Base-by-base conservation (phyloP, 1,140 invertebrate genomes). In the Lineus longissimus region DNA sequence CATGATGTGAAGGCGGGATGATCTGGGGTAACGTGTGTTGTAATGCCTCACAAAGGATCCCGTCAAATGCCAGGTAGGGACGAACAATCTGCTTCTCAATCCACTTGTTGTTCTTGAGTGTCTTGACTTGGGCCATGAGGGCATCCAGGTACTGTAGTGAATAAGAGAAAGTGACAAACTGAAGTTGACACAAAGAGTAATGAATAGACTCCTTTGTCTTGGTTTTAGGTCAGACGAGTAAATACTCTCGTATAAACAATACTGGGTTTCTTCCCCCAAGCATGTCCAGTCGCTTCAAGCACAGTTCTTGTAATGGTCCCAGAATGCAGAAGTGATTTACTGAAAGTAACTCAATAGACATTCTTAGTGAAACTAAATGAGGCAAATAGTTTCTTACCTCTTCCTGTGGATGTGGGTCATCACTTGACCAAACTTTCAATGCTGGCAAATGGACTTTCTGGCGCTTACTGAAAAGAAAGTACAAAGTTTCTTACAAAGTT, bases 41-140 rank as follows among this genome's bases (percentile, higher is more conserved):
- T 41, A 98, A 81, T 11, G 95, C 95, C 81, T 98, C 95, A 83
- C 92, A 95, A 9, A 99, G 78, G 59, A 94, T 90, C 2, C 90
- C 91, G 78, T 98, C 95, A 83, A 99, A 99, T 0, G 93, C 92
- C 17, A 97, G 83, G 78, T 99, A 99, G 0, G 95, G 95, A 30
- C 96, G 86, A 2, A 90, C 87, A 76, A 99, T 97, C 79, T 98
- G 95, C 75, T 95, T 95, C 77, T 99, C 97, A 33, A 90, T 89
- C 96, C 96, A 99, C 79, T 95, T 95, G 74, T 97, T 94, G 72
- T 91, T 89, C 41, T 91, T 87, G 17, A 99, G 81, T 76, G 98
- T 97, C 64, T 90, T 87, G 33, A 96, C 89, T 83, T 99, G 96
- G 4, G 92, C 91, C 95, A 95, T 98, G 0, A 99, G 84, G 74